Evolutionary conservation across 2,113 vertebrate species (phyloP).

Genomic region (Coptodon rendalli): DNA sequence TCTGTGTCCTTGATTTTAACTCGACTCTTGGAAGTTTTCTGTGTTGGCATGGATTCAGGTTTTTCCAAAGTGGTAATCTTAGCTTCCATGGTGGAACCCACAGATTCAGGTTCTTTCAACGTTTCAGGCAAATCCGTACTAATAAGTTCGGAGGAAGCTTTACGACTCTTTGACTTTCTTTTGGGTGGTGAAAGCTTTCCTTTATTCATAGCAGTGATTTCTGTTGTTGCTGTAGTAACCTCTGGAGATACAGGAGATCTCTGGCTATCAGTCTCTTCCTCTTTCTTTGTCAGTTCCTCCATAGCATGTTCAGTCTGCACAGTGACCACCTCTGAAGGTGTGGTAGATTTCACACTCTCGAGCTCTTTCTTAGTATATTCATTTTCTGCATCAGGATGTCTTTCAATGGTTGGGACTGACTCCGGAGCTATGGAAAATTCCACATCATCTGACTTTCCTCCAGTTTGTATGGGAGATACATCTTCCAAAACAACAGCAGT

Average conservation of each 20-base stretch:
- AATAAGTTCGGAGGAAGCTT: neutral
- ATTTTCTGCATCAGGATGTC: neutral
- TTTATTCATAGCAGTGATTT: neutral
- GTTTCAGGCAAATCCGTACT: neutral
- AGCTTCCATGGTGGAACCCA: accelerated
- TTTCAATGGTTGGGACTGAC: neutral
- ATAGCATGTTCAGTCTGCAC: neutral
- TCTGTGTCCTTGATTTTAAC: too few species aligned
- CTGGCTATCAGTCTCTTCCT: neutral
- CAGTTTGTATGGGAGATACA: neutral
- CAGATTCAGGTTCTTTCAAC: accelerated
- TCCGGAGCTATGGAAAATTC: neutral
- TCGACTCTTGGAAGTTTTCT: too few species aligned
- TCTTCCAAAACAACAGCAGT: neutral
- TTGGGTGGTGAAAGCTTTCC: neutral
- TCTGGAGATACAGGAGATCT: neutral
- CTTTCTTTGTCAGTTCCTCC: neutral
- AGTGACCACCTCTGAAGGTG: neutral
- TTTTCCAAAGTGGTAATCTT: neutral
- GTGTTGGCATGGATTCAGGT: neutral
- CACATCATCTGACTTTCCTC: neutral
- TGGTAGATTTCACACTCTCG: neutral
- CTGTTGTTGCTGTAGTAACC: neutral
- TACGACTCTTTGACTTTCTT: neutral
- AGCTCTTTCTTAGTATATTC: too few species aligned